Evolutionary conservation across 92 coral and sea anemone genomes (phyloP), one percentile per base, ranked within the genome.

Genomic region (Zoanthus sociatus): DNA sequence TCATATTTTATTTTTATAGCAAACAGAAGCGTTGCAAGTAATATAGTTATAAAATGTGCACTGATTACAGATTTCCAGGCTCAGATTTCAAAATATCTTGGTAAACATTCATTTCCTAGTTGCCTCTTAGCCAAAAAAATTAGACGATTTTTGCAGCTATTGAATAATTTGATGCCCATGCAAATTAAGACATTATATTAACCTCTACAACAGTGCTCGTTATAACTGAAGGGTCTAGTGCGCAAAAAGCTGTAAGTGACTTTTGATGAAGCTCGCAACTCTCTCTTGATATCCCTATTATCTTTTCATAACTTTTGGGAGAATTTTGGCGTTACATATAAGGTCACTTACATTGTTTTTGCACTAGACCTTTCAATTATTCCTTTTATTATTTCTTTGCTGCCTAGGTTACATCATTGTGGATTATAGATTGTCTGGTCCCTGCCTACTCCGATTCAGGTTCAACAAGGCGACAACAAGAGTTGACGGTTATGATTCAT

Each of bases 371-470:
- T 53, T 9, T 53, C 58, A 53, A 53, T 53, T 53, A 53, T 53
- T 53, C 58, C 4, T 58, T 58, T 58, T 58, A 58, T 58, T 58
- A 58, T 58, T 58, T 58, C 66, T 58, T 58, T 58, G 66, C 66
- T 58, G 66, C 66, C 66, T 58, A 58, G 66, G 66, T 58, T 58
- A 58, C 66, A 58, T 58, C 66, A 58, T 14, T 58, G 66, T 58
- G 66, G 66, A 14, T 58, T 58, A 58, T 58, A 58, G 66, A 58
- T 58, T 58, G 66, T 58, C 66, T 58, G 66, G 66, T 58, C 66
- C 66, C 81, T 55, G 88, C 46, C 46, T 84, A 84, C 17, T 84
- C 88, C 46, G 73, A 84, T 4, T 37, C 82, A 73, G 88, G 88
- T n/a, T 84, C 88, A 6, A 73, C 88, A 73, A 72, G 32, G 88